A percentile compares a stretch with the other conserved stretches of the same genome.
Evolutionary conservation across 2,888 invertebrate genomes (phyloP).

Genomic region (Amphipyra berbera): DNA sequence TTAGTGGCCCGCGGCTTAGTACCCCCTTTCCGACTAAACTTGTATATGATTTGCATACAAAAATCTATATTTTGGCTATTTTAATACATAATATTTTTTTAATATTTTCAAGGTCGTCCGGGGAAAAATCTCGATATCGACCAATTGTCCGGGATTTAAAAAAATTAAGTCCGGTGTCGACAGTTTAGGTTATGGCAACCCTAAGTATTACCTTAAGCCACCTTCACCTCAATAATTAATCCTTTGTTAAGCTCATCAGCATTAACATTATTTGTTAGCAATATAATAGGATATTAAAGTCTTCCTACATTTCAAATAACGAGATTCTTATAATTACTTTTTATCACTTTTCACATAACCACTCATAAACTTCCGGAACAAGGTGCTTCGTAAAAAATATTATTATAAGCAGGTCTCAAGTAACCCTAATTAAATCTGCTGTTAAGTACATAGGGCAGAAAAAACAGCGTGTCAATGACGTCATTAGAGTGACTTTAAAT

Average conservation of each 20-base stretch:
- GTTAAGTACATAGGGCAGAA: constrained; percentile 21
- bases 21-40: too few relatives aligned
- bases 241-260: constrained; percentile 4
- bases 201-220: too few relatives aligned
- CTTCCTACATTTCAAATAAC: constrained; percentile 42
- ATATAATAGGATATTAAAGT: constrained; percentile 13
- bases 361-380: constrained; percentile 32
- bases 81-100: too few relatives aligned
- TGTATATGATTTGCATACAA: too few relatives aligned
- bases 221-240: not conserved
- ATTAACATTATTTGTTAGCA: constrained; percentile 14
- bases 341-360: constrained; percentile 46
- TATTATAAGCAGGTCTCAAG: constrained; percentile 43
- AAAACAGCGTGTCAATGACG: not conserved
- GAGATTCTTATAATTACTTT: constrained; percentile 43
- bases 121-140: too few relatives aligned
- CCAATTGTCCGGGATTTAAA: too few relatives aligned
- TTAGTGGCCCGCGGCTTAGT: too few relatives aligned
- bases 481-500: not conserved
- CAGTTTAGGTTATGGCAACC: too few relatives aligned
- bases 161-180: too few relatives aligned
- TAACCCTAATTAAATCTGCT: constrained; percentile 50
- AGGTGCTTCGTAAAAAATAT: constrained; percentile 31
- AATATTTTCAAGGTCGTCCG: too few relatives aligned
- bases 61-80: too few relatives aligned